Evolutionary conservation across 2,888 invertebrate genomes (phyloP), one percentile per base, ranked within the genome.

Genomic region (Sesia bembeciformis): DNA sequence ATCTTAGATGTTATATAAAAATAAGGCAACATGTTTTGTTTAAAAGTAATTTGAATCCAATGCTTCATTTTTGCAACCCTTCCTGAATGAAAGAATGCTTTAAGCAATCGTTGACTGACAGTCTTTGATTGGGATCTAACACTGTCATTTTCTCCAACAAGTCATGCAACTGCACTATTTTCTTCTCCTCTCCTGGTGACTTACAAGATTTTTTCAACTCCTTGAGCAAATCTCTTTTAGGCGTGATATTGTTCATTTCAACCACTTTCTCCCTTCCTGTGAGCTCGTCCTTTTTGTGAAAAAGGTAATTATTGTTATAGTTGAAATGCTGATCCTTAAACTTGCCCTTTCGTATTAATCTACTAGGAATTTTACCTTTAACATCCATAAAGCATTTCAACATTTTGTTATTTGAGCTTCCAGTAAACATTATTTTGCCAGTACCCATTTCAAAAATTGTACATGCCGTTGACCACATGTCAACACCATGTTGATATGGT

Each of bases 311-410:
- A 81, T 96, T 98, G 75, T 96, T 97, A 62, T 92, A 90, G 85
- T 99, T 99, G 78, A 99, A 99, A 90, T 99, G 99, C 78, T 97
- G 96, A 69, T 98, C 98, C 81, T 94, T 96, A 81, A 99, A 99
- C 70, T 94, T 94, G 6, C 98, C 98, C 81, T 96, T 98, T 59
- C 96, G 92, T 62, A 99, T 93, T 60, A 99, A 90, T 80, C 96
- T 97, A 81, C 98, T 97, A 3, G 99, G 97, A 87, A 99, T 95
- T 90, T 97, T 98, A 54, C 99, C 99, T 81, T 98, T 99, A 49
- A 99, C 89, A 73, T 99, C 99, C 98, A 98, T 98, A 81, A 98
- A 97, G 85, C 95, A 96, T 85, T 99, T 99, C 58, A 99, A 90
- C 99, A 99, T 99, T 90, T 95, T 96, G 83, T 99, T 99, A 87